These are phyloP conservation scores for Sialia sialis DNA, from an alignment of 2,113 vertebrate species.

Conservation along the genomic window DNA sequence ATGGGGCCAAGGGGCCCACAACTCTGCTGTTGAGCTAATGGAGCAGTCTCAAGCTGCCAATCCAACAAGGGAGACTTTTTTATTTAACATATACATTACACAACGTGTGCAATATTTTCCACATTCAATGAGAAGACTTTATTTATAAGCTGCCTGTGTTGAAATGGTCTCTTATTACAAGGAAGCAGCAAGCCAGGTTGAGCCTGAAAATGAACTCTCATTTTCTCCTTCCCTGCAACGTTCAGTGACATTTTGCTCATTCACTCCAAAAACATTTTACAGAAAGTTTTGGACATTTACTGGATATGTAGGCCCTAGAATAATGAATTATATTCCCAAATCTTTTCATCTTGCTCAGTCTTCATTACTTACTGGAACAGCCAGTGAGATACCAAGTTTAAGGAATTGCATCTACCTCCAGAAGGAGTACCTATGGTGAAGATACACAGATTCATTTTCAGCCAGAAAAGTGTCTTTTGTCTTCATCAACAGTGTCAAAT, in stretches of 20 bases:
- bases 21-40: conserved; percentile 54
- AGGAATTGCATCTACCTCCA: neutral
- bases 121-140: conserved; percentile 61
- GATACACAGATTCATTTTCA: neutral
- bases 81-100: conserved; percentile 62
- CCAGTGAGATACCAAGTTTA: neutral
- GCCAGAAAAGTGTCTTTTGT: neutral
- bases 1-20: conserved; percentile 52
- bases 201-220: conserved; percentile 47
- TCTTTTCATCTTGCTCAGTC: neutral
- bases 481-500: neutral
- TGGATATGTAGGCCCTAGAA: neutral
- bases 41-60: conserved; percentile 50
- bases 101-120: conserved; percentile 65
- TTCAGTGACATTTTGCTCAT: conserved; percentile 28
- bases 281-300: neutral
- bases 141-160: conserved; percentile 66
- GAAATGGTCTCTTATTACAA: conserved; percentile 61
- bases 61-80: conserved; percentile 54
- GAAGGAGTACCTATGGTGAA: neutral
- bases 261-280: conserved; percentile 40
- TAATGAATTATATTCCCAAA: neutral
- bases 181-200: conserved; percentile 56
- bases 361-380: neutral
- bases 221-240: conserved; percentile 32